Conservation (phyloP, 1,140 invertebrate genomes). For the Orussus abietinus region DNA sequence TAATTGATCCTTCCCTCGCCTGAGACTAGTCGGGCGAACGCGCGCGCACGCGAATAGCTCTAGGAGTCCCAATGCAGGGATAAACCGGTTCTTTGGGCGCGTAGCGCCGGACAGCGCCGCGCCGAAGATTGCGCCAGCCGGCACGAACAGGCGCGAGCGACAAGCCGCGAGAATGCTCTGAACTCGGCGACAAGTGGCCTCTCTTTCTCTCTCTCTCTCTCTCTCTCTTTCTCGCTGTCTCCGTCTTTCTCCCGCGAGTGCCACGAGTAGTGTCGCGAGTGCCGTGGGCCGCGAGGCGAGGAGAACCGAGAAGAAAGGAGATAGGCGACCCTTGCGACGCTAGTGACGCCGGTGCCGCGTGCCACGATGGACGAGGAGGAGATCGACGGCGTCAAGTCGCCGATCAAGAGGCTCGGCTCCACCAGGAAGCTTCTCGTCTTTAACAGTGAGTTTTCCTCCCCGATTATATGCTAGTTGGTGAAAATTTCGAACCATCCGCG, state of each 20-base stretch:
- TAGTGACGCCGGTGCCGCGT: not conserved
- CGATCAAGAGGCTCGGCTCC: constrained; percentile 73
- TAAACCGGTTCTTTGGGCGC: not conserved
- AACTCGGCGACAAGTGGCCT: constrained; percentile 26
- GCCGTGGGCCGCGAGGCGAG: too few species aligned
- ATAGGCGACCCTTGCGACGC: not conserved
- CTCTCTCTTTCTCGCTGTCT: too few species aligned
- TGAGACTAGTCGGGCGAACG: too few species aligned
- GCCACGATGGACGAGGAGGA: constrained; percentile 65
- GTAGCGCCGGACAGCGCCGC: not conserved
- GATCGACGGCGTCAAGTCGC: constrained; percentile 63
- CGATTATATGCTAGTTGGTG: too few species aligned
- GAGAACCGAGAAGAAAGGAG: not conserved
- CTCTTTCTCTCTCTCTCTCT: too few species aligned
- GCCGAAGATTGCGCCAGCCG: constrained; percentile 12
- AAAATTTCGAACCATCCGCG: too few species aligned
- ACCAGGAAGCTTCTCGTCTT: constrained; percentile 73
- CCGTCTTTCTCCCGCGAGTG: too few species aligned
- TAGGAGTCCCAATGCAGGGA: not conserved
- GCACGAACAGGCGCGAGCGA: constrained; percentile 15
- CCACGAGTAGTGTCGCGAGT: too few species aligned
- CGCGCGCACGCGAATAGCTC: too few species aligned
- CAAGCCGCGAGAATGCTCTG: constrained; percentile 25
- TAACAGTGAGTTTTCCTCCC: constrained; percentile 66
- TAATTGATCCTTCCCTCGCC: too few species aligned